Evolutionary conservation across 1,140 invertebrate species (phyloP), one percentile per base, ranked within the genome.

Genomic region (Papilio machaon): DNA sequence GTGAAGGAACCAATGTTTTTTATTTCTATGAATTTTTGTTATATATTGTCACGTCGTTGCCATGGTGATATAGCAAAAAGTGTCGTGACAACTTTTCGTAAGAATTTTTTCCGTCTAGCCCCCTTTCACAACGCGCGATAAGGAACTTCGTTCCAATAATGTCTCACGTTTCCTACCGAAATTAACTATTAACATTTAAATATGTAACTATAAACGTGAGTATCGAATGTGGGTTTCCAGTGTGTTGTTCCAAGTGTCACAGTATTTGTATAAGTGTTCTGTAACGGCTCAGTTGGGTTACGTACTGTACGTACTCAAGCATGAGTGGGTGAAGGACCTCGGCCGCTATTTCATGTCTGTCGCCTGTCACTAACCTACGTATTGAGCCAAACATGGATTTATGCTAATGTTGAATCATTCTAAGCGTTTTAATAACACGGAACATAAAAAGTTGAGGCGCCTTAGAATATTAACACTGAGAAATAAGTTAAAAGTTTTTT

Each of bases 301-400:
- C 86, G 84, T 81, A 83, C 83, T 85, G 74, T 85, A 86, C 81
- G 74, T 47, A 80, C 54, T 58, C 77, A 43, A 80, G 83, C 79
- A 76, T 84, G 84, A 85, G 86, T 91, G 86, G 87, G 88, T 88
- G 87, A 88, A 90, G 84, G 87, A 89, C 90, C 90, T 92, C 90
- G 90, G 91, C 90, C 89, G 90, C 86, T 90, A 91, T 91, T 90
- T 89, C 82, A 82, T 85, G 85, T 84, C 85, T 85, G 86, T 89
- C 85, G 81, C 82, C 83, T 82, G 82, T 85, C 82, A 85, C 85
- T 85, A 83, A 83, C 82, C 82, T 83, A 83, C 75, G 77, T 83
- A 83, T 74, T 83, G 60, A 64, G 82, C 77, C 74, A 81, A 82
- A 80, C 64, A 73, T 47, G 79, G 74, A 80, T 73, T 76, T 80